Evolutionary conservation across 1,140 invertebrate species (phyloP).

Genomic region (Stegodyphus mimosarum): DNA sequence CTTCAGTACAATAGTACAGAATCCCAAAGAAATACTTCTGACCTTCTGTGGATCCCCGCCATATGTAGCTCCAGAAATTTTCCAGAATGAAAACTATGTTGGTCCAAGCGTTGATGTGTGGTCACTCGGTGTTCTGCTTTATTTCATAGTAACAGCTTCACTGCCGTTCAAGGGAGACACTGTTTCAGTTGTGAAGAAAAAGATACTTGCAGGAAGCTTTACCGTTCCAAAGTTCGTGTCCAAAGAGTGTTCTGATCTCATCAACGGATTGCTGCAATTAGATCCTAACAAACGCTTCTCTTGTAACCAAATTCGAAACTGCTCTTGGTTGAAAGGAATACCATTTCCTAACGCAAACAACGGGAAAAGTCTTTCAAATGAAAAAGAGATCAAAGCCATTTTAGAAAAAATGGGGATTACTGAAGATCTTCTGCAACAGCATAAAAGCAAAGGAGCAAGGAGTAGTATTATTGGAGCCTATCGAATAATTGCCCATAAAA

Average conservation of each 20-base stretch:
- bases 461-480: constrained; percentile 74
- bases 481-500: constrained; percentile 64
- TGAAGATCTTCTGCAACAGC: constrained; percentile 69
- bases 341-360: constrained; percentile 64
- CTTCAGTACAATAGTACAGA: constrained; percentile 74
- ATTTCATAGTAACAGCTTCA: constrained; percentile 81
- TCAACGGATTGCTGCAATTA: constrained; percentile 69
- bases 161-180: constrained; percentile 80
- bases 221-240: constrained; percentile 70
- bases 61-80: constrained; percentile 88
- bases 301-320: constrained; percentile 70
- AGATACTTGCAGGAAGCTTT: constrained; percentile 76
- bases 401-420: constrained; percentile 73
- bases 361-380: constrained; percentile 62
- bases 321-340: constrained; percentile 71
- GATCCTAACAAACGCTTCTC: constrained; percentile 71
- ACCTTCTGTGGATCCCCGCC: constrained; percentile 90
- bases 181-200: constrained; percentile 75
- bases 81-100: constrained; percentile 79
- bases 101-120: constrained; percentile 83
- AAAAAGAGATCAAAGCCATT: constrained; percentile 68
- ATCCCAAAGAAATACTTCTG: constrained; percentile 76
- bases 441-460: constrained; percentile 69
- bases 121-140: constrained; percentile 84
- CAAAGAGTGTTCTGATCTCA: constrained; percentile 66